Base-by-base conservation (phyloP, 2,888 invertebrate species). In the Acanthosepion esculentum region DNA sequence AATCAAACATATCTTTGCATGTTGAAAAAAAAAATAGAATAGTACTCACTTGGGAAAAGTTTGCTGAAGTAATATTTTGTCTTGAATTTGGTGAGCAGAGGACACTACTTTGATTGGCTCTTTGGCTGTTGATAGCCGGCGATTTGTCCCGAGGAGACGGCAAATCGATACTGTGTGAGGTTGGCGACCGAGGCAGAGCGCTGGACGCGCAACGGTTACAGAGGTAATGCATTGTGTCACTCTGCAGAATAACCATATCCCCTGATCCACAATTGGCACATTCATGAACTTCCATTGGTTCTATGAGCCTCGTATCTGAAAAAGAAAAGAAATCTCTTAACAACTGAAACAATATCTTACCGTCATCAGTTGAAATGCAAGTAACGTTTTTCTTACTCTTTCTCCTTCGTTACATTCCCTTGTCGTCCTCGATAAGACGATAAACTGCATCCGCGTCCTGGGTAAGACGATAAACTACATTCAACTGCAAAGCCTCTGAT, bases 191-290 rank as follows among this genome's bases (percentile, higher is more conserved):
- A 12, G 93, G 23, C n/a, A 53, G n/a, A 29, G 33, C 53, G 29
- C 93, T 93, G 29, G 93, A 48, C 12, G 93, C 53, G 33, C 93
- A 93, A 15, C 50, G 29, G 50, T 29, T 93, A 26, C 93, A 93
- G n/a, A 93, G 53, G 93, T 53, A 93, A 26, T 93, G 93, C 48
- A 48, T 93, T 0, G 93, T 93, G 93, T 93, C 93, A 29, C 33
- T 93, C 10, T 93, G 93, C n/a, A 48, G 53, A 15, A 93, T 93
- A 20, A 93, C 93, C n/a, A n/a, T 93, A 41, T 93, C 93, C n/a
- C 93, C 53, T 15, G 93, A 93, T 4, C 93, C 93, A 26, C 93
- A 93, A 53, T 93, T 93, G 5, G 93, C 93, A 53, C 93, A 93
- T 93, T 93, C 93, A 29, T 50, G 93, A 29, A 53, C 33, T 29